Evolutionary conservation across 2,113 vertebrate species (phyloP).

Genomic region (Talpa occidentalis): DNA sequence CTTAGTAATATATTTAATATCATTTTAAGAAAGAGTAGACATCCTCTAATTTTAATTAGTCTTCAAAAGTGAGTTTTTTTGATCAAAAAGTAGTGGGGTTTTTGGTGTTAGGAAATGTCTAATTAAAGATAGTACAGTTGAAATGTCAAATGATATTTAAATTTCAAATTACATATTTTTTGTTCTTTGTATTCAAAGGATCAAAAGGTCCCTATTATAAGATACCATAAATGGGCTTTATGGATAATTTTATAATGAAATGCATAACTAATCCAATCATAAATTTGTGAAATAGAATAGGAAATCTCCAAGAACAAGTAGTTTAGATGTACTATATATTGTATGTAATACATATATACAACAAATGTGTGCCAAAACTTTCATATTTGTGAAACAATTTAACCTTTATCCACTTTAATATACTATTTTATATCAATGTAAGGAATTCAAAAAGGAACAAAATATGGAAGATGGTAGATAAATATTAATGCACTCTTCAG

Average conservation of each 20-base stretch:
- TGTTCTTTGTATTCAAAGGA: neutral
- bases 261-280: neutral
- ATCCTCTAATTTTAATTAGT: neutral
- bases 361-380: neutral
- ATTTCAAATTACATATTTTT: slow-evolving; percentile 4
- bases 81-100: neutral
- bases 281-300: neutral
- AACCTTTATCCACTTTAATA: neutral
- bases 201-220: neutral
- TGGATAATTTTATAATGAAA: neutral
- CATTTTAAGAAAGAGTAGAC: neutral
- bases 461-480: neutral
- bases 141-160: slow-evolving; percentile 45
- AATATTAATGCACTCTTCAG: neutral
- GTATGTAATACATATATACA: neutral
- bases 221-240: neutral
- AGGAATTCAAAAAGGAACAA: neutral
- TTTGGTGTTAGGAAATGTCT: neutral
- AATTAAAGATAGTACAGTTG: neutral
- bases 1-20: neutral
- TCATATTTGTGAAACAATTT: neutral
- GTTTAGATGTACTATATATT: neutral
- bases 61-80: neutral
- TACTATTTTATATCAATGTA: neutral
- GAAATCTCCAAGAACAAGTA: neutral